Evolutionary conservation across 2,888 invertebrate species (phyloP).

Genomic region (Leptodirus hochenwartii): DNA sequence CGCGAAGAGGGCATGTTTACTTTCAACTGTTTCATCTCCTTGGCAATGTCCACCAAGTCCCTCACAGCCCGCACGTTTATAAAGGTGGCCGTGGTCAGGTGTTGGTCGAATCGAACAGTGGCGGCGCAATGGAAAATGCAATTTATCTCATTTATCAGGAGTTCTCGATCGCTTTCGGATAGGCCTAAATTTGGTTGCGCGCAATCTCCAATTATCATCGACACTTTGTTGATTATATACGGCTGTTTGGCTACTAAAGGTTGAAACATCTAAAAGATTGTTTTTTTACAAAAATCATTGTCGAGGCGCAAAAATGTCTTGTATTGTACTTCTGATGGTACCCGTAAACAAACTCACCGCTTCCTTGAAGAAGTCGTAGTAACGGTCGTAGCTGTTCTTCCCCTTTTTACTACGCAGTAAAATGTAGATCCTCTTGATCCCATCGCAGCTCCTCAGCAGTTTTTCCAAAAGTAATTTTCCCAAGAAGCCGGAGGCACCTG

Average conservation of each 20-base stretch:
- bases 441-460: conserved; percentile 22
- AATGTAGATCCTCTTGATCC: conserved; percentile 19
- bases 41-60: conserved; percentile 28
- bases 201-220: conserved; percentile 35
- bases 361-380: conserved; percentile 34
- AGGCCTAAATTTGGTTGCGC: conserved; percentile 34
- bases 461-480: conserved; percentile 20
- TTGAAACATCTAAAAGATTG: conserved; percentile 28
- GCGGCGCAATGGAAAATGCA: conserved; percentile 35
- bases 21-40: conserved; percentile 40
- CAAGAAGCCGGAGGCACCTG: too few relatives aligned
- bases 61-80: conserved; percentile 32
- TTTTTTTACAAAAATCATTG: background rate
- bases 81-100: conserved; percentile 27
- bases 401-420: conserved; percentile 21
- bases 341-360: too few relatives aligned
- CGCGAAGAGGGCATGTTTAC: conserved; percentile 22
- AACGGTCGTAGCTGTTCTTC: conserved; percentile 17
- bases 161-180: conserved; percentile 29
- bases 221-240: conserved; percentile 28
- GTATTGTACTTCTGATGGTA: conserved; percentile 1
- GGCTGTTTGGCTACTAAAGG: conserved; percentile 28
- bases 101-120: conserved; percentile 33
- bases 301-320: too few relatives aligned
- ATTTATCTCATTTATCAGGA: conserved; percentile 34